Evolutionary conservation across 2,888 invertebrate genomes (phyloP), one percentile per base, ranked within the genome.

Genomic region (Drosophila paramelanica): DNA sequence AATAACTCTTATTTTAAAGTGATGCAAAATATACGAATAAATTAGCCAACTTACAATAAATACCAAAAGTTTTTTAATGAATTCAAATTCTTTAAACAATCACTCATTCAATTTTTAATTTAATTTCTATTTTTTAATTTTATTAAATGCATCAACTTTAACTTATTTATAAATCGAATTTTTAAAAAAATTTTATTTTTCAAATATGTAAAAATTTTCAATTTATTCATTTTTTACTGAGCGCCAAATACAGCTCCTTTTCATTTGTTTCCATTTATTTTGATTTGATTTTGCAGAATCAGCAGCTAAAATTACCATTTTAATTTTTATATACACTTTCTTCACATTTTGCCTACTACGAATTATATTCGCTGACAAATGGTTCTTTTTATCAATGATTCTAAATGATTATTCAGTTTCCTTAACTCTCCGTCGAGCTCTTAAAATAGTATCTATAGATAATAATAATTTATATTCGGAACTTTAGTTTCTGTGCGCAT

Each of bases 11-110:
- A 56, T 39, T 38, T 49, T 56, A 52, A 69, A 73, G 52, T 69
- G 64, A 68, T 73, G 62, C 17, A 47, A 68, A 68, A 10, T 11
- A 69, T 57, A 69, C 52, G 42, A 73, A 73, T 73, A 61, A 74
- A 73, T 39, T 73, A 73, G 20, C 50, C 69, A 43, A 53, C 43
- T 38, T 41, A 52, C 14, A 41, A 47, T 13, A 31, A 14, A 14
- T 2, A 10, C 1, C 13, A 1, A 4, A 13, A 11, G n/a, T 36
- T 11, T 39, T n/a, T n/a, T 11, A 38, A 27, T 7, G 13, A 38
- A 38, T 46, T 14, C 13, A 27, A n/a, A 17, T 39, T 39, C 1
- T 4, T 23, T 4, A 23, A 23, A 23, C 4, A 10, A 10, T 5
- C 17, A 17, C 10, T 17, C 5, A 36, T 8, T 25, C 25, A 5